Evolutionary conservation across 2,113 vertebrate genomes (phyloP).

Genomic region (Apistogramma diplotaenia): DNA sequence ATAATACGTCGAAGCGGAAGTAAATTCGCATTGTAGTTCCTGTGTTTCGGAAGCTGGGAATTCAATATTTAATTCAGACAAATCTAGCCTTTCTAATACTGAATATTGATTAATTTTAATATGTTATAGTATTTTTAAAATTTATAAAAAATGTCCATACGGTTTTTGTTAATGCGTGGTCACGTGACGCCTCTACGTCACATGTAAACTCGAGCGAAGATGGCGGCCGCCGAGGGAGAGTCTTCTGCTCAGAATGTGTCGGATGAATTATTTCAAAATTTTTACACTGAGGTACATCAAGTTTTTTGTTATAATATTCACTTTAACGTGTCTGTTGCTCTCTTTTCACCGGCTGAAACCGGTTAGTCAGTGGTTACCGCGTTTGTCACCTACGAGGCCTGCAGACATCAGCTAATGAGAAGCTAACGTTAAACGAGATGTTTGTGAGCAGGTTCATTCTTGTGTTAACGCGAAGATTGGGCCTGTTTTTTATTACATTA

Average conservation of each 20-base stretch:
- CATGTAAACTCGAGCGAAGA: slow-evolving; percentile 61
- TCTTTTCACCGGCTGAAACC: not conserved
- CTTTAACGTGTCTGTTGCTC: accelerated
- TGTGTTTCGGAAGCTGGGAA: not conserved
- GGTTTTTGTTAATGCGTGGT: not conserved
- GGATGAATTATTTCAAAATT: slow-evolving; percentile 78
- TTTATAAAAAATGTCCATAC: too few species aligned
- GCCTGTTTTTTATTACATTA: not conserved
- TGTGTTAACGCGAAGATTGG: too few species aligned
- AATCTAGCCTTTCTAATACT: not conserved
- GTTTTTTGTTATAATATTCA: accelerated
- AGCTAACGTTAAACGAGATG: slow-evolving; percentile 33
- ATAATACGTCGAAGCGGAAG: not conserved
- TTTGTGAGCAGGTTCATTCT: not conserved
- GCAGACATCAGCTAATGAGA: slow-evolving; percentile 19
- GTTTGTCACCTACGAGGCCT: not conserved
- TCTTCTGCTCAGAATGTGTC: slow-evolving; percentile 49
- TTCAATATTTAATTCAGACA: not conserved
- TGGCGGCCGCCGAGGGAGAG: slow-evolving; percentile 77
- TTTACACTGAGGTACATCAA: slow-evolving; percentile 74
- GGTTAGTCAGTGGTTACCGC: accelerated
- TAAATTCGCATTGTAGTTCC: not conserved
- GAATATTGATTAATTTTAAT: too few species aligned
- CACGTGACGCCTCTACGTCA: slow-evolving; percentile 62
- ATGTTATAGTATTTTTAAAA: too few species aligned